Base-by-base conservation (phyloP, 2,113 vertebrate species). In the Sphaerodactylus townsendi region DNA sequence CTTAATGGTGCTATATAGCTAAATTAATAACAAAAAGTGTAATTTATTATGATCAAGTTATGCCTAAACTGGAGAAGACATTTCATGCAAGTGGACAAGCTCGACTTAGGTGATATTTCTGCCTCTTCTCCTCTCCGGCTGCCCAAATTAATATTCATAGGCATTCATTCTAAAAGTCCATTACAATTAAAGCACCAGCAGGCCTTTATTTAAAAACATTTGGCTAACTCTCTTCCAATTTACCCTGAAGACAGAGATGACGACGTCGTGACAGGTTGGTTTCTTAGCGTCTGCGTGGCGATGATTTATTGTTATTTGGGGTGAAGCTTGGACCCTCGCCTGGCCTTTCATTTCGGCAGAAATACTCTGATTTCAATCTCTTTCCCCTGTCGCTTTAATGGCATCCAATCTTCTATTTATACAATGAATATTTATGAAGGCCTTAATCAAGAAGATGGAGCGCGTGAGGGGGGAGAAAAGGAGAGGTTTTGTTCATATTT, bases 381-480 rank as follows among this genome's bases (percentile, higher is more conserved):
- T 75, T 71, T 59, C 64, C 74, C 74, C 74, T 35, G 56, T 85
- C 78, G 71, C 82, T 15, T 37, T 64, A 44, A 33, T 5, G 8
- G 25, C 79, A 85, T 50, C 79, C 84, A 69, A 48, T 64, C 69
- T 71, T 30, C 23, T 87, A 0, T 65, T 83, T 11, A 17, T 1
- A 9, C 83, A 77, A 77, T 83, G 77, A 76, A 88, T 90, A 90
- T 87, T 90, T 72, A 86, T 87, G 83, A 83, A 87, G 75, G 78
- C n/a, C 74, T 84, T 84, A 84, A 84, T 84, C 74, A 84, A 84
- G 66, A 78, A 84, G 75, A 77, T 62, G 39, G 83, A 77, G 50
- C 66, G 33, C 3, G 28, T 21, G 53, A 33, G n/a, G 28, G 65
- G 35, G 28, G 13, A 2, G n/a, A 37, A 69, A 37, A 19, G 13